Base-by-base conservation (phyloP, 2,113 vertebrate genomes). In the Rhadina sibilatrix region DNA sequence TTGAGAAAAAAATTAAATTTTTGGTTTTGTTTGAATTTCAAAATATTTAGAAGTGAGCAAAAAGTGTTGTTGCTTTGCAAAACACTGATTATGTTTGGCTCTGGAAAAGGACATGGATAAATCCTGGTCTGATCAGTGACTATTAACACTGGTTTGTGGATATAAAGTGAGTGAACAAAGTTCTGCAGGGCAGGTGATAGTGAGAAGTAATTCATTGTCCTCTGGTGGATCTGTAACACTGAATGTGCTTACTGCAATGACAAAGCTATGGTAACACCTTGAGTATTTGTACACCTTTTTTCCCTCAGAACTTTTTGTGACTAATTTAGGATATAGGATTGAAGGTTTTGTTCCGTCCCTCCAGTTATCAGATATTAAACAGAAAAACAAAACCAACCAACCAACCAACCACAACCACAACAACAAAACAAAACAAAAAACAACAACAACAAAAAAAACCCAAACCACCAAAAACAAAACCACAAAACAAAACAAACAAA, bases 341-440 rank as follows among this genome's bases (percentile, higher is more conserved):
- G 23, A 63, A 47, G 5, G 1, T 6, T 72, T 50, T 59, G 77
- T 68, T 83, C 15, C 9, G 72, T 72, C 40, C n/a, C 44, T 77
- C n/a, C 53, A 87, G 18, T 83, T 94, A 63, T 31, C 11, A n/a
- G 70, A 46, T 40, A 47, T 31, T 52, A 49, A 68, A 53, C 9
- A 57, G 17, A 11, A 68, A 40, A 69, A 9, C 8, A 23, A 56
- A 63, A 3, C 30, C 8, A 61, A 18, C 6, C 21, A 83, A 69
- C 2, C 38, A 38, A 47, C 0, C 3, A n/a, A 47, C 0, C 5
- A 21, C 16, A 52, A 50, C 7, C 27, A 24, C 23, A 52, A 54
- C 19, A 53, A 56, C 30, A 2, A 33, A 50, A 33, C 19, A 24
- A 38, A 38, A 38, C 37, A 38, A 38, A 8, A 38, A 38, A 9